phyloP scores from a whole-genome alignment of 2,797 vertebrate genomes.

The Cuculus canorus region DNA sequence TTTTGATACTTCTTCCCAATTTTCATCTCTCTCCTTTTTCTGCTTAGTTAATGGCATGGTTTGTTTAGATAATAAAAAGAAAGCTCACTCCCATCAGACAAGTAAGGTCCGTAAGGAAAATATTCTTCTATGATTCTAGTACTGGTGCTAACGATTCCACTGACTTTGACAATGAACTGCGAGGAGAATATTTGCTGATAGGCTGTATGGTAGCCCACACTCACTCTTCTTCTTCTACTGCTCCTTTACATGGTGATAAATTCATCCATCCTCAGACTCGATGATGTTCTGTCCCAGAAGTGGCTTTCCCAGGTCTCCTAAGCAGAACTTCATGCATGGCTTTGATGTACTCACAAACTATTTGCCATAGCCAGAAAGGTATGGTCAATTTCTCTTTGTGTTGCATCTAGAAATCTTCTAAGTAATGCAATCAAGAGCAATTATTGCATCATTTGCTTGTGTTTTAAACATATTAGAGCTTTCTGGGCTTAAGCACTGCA shows the following conservation, averaged over 20 bases:
- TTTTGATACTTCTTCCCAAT: not conserved
- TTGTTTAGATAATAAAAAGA: not conserved
- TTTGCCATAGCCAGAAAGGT: not conserved
- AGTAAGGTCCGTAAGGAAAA: not conserved
- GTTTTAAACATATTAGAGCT: constrained; percentile 61
- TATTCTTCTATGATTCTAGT: not conserved
- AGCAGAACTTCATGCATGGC: not conserved
- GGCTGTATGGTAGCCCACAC: fast-evolving
- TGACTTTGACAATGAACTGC: not conserved
- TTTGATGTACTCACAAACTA: not conserved
- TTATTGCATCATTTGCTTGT: constrained; percentile 62
- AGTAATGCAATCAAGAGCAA: constrained; percentile 34
- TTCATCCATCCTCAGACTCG: fast-evolving
- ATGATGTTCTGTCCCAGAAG: not conserved
- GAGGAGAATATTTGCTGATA: not conserved
- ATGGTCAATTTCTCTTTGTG: not conserved
- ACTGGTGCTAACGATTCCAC: not conserved
- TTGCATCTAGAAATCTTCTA: not conserved
- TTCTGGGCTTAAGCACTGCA: constrained; percentile 55
- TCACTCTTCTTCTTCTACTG: not conserved
- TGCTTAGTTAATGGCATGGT: fast-evolving
- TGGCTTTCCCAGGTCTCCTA: not conserved
- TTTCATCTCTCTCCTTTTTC: not conserved
- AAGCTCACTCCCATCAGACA: not conserved
- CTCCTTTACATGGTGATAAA: not conserved